Conservation (phyloP, 2,888 invertebrate species). For the Microplitis deprimator region DNA sequence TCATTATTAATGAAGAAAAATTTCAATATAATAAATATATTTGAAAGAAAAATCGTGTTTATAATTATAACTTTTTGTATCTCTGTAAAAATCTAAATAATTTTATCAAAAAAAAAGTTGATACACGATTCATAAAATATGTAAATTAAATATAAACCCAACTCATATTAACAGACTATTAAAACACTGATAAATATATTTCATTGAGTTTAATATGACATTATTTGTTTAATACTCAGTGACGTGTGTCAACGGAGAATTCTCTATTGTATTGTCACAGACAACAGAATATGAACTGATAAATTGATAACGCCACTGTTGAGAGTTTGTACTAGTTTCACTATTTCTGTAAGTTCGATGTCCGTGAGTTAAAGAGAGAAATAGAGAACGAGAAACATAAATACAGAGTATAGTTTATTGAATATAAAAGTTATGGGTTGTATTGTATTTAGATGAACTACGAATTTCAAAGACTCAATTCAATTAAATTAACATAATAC, state of each 20-base stretch:
- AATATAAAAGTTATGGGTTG: constrained; percentile 54
- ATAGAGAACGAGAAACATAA: constrained; percentile 22
- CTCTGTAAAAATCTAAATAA: too few species aligned
- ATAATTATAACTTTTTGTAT: too few species aligned
- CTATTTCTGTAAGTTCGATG: constrained; percentile 30
- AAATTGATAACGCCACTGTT: constrained; percentile 49
- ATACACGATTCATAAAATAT: too few species aligned
- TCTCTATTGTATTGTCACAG: constrained; percentile 33
- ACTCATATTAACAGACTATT: background rate
- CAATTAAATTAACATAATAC: constrained; percentile 57
- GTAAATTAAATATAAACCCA: too few species aligned
- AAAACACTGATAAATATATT: background rate
- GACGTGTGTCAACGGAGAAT: constrained; percentile 24
- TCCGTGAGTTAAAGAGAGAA: constrained; percentile 24
- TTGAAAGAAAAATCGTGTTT: too few species aligned
- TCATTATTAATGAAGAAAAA: too few species aligned
- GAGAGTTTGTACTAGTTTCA: constrained; percentile 40
- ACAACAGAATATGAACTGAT: constrained; percentile 37
- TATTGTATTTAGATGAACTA: background rate
- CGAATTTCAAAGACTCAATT: constrained; percentile 42
- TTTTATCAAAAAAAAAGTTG: too few species aligned
- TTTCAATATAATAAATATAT: too few species aligned
- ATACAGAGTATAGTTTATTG: constrained; percentile 57
- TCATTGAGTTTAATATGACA: constrained; percentile 5
- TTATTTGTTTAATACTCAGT: background rate